These are phyloP conservation scores for Agrotis ipsilon DNA, from an alignment of 2,888 invertebrate species.

Conservation along the genomic window DNA sequence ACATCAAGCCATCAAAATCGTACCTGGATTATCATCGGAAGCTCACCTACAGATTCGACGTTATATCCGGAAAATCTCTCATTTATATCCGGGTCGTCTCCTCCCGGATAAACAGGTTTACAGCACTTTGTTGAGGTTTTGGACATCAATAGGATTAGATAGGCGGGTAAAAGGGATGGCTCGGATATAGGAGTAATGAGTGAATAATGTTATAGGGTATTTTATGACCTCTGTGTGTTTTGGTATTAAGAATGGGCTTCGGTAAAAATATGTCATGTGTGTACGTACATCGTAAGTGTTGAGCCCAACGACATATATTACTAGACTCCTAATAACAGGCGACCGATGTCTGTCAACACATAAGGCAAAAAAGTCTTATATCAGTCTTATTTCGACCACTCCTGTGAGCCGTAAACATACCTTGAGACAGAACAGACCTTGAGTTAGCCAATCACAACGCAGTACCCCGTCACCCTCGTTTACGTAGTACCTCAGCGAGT, in stretches of 20 bases:
- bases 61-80: slow-evolving; percentile 63
- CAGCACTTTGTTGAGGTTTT: slow-evolving; percentile 57
- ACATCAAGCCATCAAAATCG: slow-evolving; percentile 51
- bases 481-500: no score
- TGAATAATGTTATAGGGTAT: background rate
- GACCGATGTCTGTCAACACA: no score
- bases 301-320: no score
- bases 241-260: background rate
- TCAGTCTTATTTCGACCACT: no score
- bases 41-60: slow-evolving; percentile 58
- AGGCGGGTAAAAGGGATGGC: slow-evolving; percentile 28
- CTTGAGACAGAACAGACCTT: no score
- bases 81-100: slow-evolving; percentile 61
- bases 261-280: no score
- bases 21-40: slow-evolving; percentile 53
- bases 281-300: no score
- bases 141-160: slow-evolving; percentile 54
- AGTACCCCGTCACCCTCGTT: no score
- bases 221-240: background rate
- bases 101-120: slow-evolving; percentile 56
- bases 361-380: no score
- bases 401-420: no score
- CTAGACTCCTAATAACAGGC: no score
- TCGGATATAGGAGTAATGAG: slow-evolving; percentile 20
- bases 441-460: no score